These are phyloP conservation scores for Crossaster papposus DNA, from an alignment of 53 echinoderm and acorn worm species.

Conservation along the genomic window DNA sequence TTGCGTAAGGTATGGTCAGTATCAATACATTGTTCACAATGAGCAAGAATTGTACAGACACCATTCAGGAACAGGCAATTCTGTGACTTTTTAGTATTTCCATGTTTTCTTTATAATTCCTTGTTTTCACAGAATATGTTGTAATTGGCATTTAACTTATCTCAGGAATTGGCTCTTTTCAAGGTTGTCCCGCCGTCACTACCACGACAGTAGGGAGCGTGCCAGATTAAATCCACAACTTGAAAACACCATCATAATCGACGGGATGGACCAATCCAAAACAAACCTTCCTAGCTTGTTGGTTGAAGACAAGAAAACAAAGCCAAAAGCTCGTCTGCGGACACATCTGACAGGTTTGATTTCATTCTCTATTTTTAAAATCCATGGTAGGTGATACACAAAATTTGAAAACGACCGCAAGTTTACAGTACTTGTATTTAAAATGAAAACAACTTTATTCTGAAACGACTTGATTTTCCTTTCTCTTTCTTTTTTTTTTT, in stretches of 20 bases:
- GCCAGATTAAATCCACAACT: background rate
- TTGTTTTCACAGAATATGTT: background rate
- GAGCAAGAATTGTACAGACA: no score
- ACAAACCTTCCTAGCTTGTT: background rate
- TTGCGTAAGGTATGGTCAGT: no score
- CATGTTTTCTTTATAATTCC: background rate
- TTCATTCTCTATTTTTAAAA: no score
- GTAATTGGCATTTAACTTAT: background rate
- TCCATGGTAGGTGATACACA: no score
- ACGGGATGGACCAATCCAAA: background rate
- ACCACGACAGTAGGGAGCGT: background rate
- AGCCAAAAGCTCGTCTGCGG: background rate
- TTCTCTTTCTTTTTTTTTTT: background rate
- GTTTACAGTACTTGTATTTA: no score
- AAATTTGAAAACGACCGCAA: no score
- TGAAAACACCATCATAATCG: background rate
- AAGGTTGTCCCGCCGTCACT: background rate
- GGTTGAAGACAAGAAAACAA: background rate
- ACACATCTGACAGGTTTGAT: background rate
- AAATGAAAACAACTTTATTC: no score
- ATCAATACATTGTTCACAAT: no score
- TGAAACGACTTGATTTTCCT: no score
- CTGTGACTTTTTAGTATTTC: background rate
- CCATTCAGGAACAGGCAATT: no score
- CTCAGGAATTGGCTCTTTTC: background rate